Base-by-base conservation (phyloP, 2,113 vertebrate species). In the Cathartes aura region DNA sequence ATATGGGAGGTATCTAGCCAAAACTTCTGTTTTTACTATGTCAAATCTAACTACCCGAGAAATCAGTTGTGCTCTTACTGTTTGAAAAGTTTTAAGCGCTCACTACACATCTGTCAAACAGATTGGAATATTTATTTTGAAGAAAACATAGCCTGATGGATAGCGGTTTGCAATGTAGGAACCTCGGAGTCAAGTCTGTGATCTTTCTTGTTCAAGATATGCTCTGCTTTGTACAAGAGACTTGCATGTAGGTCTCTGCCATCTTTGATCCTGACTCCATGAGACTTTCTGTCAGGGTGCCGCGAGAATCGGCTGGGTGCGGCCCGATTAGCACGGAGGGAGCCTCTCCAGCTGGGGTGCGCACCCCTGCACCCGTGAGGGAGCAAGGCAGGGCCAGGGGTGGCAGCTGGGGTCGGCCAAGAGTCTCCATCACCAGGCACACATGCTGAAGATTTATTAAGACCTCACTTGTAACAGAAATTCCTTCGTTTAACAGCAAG, bases 231-330 rank as follows among this genome's bases (percentile, higher is more conserved):
- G 59, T 34, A 10, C 34, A 62, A 9, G 9, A 38, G 63, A 30
- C 30, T 53, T 32, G 16, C 64, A 42, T 12, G 9, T 8, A 42
- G 22, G 21, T 82, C n/a, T 66, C 55, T 78, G 16, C 5, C 9
- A 17, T 26, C 59, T 79, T 58, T 71, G 55, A 55, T 45, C n/a
- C 60, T 16, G 20, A 7, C 18, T 93, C 42, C 27, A 5, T 11
- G 53, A 47, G 40, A 6, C 13, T 68, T 85, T 88, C 27, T 63
- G 32, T 50, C 32, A 2, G 8, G 42, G 22, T 47, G 29, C 15
- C 0, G 1, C 0, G 0, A 48, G n/a, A 47, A 68, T 18, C 0
- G 0, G 11, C 16, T 2, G 3, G 14, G 40, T 73, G 67, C 43
- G 80, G 32, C 59, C n/a, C n/a, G n/a, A n/a, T n/a, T n/a, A 47